Base-by-base conservation (phyloP, 2,113 vertebrate species). In the Lathamus discolor region DNA sequence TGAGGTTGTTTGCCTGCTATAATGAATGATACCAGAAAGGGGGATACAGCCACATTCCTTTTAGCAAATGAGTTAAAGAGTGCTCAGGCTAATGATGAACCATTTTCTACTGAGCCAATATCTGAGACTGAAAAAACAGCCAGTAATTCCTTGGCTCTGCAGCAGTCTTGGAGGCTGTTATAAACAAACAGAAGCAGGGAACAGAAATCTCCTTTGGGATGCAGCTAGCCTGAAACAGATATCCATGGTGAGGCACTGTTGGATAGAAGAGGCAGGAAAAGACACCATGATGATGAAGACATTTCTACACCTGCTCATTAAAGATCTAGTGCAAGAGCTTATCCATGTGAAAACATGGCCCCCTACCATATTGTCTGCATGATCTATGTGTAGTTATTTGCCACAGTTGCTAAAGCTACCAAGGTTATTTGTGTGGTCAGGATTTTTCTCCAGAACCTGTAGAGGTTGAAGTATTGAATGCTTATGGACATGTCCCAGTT, bases 111-210 rank as follows among this genome's bases (percentile, higher is more conserved):
- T 1, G 29, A 91, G 88, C 69, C 80, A 89, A 1, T 54, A 91
- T 73, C 77, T 66, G 73, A 81, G 73, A 10, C 54, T 92, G 83
- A 76, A 88, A 92, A 94, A 61, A 61, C 68, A 78, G 64, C 28
- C 84, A 73, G 73, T 92, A 83, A 88, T 92, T 94, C 80, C 70
- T 82, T 94, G 93, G 83, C 92, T 96, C 73, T 89, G 69, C 69
- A 93, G 80, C 80, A 81, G 29, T 55, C 68, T 76, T 86, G 83
- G 73, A 95, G 57, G 35, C 80, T 91, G 73, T 81, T 76, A 81
- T 29, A 96, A 84, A 82, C 74, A 94, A 95, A 94, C 73, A 92
- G 95, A 81, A 96, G 73, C 62, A 66, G 77, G 69, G 80, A 96
- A 93, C 49, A 94, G 75, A 96, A 86, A 27, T 84, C 66, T 86